Evolutionary conservation across 2,888 invertebrate species (phyloP), one percentile per base, ranked within the genome.

Genomic region (Oxytorus armatus): DNA sequence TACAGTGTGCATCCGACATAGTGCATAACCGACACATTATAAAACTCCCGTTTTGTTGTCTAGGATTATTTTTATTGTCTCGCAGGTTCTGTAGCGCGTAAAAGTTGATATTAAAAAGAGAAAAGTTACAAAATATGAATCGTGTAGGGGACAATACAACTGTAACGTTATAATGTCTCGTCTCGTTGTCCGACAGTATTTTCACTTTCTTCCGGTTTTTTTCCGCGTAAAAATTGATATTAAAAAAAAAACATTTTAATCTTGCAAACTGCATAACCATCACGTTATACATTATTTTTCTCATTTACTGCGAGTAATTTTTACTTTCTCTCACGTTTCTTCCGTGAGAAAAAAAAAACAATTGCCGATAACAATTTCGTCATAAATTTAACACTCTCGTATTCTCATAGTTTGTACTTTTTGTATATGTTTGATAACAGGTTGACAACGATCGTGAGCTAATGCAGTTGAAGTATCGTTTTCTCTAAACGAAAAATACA

Each of bases 351-450:
- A n/a, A n/a, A n/a, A n/a, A n/a, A n/a, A n/a, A n/a, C n/a, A n/a
- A n/a, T n/a, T n/a, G n/a, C n/a, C n/a, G n/a, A n/a, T n/a, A n/a
- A n/a, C n/a, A n/a, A n/a, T n/a, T n/a, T n/a, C n/a, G n/a, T n/a
- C n/a, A n/a, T n/a, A n/a, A n/a, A n/a, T n/a, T n/a, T n/a, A n/a
- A n/a, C n/a, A n/a, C n/a, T n/a, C n/a, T n/a, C n/a, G 16, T 51
- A 10, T 23, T 16, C 23, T n/a, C n/a, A 23, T 68, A 3, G 23
- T 29, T 61, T 14, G n/a, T 57, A 3, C 10, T 55, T 55, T 65
- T 57, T 44, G 7, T 61, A 23, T 39, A 21, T 53, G 25, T 79
- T 18, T 23, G 57, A 51, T 8, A 66, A 72, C 59, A 76, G 77
- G 53, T 80, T n/a, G 23, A 55, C 42, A 14, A 47, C 63, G 51